Evolutionary conservation across 2,113 vertebrate species (phyloP).

Genomic region (Morone saxatilis): DNA sequence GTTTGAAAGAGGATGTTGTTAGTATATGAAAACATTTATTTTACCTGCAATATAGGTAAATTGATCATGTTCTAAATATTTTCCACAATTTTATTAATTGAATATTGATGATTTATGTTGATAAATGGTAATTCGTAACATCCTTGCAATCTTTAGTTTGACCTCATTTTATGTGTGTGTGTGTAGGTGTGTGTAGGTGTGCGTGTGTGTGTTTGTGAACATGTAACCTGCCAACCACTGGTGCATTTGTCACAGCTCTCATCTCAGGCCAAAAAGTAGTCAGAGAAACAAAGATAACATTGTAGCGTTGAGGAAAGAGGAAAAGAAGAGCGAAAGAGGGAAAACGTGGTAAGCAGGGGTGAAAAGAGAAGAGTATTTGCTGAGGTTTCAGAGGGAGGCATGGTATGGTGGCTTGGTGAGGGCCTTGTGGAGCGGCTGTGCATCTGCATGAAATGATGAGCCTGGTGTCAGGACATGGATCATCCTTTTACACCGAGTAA

Average conservation of each 20-base stretch:
- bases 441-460: constrained; percentile 85
- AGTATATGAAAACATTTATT: neutral
- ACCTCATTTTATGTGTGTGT: neutral
- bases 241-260: neutral
- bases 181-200: no score
- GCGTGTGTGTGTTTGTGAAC: no score
- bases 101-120: neutral
- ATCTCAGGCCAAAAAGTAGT: neutral
- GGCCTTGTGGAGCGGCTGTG: constrained; percentile 75
- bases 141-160: neutral
- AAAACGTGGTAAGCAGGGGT: constrained; percentile 3
- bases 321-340: neutral
- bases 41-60: neutral
- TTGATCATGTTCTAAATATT: neutral
- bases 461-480: constrained; percentile 80
- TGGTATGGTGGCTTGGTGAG: constrained; percentile 51
- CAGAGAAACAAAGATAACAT: neutral
- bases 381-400: constrained; percentile 47
- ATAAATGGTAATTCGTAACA: neutral
- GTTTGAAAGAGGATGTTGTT: neutral
- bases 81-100: neutral
- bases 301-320: neutral
- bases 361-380: neutral
- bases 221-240: neutral
- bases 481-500: constrained; percentile 83